A percentile compares a stretch with the other conserved stretches of the same genome.
phyloP scores from a whole-genome alignment of 1,140 invertebrate species.

The Littorina saxatilis region DNA sequence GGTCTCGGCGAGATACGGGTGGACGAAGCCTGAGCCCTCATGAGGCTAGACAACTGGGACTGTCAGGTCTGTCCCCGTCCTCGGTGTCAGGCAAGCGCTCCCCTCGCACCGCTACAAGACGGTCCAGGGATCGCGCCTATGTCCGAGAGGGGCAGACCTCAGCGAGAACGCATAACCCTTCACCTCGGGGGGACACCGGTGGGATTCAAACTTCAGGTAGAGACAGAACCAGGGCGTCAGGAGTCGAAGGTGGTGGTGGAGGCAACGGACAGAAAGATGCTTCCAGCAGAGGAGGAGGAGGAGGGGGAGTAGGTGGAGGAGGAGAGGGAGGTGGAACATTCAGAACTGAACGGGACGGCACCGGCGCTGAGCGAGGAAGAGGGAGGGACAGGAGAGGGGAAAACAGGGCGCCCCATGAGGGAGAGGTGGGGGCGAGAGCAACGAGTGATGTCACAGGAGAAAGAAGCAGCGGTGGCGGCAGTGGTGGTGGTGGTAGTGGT shows the following conservation, averaged over 20 bases:
- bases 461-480: background rate
- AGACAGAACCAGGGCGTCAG: background rate
- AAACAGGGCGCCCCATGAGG: no score
- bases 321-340: slow-evolving; percentile 12
- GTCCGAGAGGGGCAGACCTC: no score
- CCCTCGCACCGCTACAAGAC: background rate
- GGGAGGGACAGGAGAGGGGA: background rate
- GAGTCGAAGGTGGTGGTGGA: background rate
- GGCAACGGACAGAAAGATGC: background rate
- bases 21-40: slow-evolving; percentile 9
- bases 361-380: slow-evolving; percentile 2
- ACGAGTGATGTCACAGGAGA: no score
- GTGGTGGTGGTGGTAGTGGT: background rate
- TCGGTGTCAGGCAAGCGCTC: background rate
- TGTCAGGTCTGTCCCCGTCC: background rate
- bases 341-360: slow-evolving; percentile 51
- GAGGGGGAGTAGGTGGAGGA: background rate
- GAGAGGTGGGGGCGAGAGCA: no score
- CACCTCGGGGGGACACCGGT: no score
- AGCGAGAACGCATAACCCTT: no score
- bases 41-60: background rate
- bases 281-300: background rate
- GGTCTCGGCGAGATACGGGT: background rate
- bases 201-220: background rate
- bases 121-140: background rate